These are phyloP conservation scores for Scylla paramamosain DNA, from an alignment of 1,140 invertebrate species.

Conservation along the genomic window DNA sequence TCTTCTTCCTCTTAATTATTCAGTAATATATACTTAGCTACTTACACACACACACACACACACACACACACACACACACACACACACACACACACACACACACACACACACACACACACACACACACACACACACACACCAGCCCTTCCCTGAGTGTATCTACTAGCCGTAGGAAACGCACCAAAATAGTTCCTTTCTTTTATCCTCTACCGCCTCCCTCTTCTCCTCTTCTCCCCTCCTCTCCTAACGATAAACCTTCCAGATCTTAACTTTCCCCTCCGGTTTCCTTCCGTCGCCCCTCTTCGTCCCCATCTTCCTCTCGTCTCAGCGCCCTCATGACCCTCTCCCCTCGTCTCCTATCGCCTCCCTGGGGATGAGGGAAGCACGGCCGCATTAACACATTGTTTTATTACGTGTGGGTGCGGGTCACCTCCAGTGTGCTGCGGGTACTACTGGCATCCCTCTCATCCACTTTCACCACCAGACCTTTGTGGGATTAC, in stretches of 20 bases:
- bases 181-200: not conserved
- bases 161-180: not conserved
- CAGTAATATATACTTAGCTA: no score
- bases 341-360: not conserved
- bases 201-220: not conserved
- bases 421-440: not conserved
- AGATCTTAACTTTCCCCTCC: slow-evolving; percentile 4
- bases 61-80: no score
- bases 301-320: not conserved
- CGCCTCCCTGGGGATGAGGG: not conserved
- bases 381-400: slow-evolving; percentile 10
- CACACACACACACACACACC: no score
- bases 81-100: no score
- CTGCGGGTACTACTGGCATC: not conserved
- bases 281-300: not conserved
- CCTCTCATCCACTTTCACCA: no score
- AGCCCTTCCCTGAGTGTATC: not conserved
- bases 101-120: no score
- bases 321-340: not conserved
- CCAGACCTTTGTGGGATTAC: no score
- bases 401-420: not conserved
- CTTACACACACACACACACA: no score
- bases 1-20: not conserved
- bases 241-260: not conserved
- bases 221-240: not conserved